Base-by-base conservation (phyloP, 2,797 vertebrate genomes). In the Hoplostethus mediterraneus region DNA sequence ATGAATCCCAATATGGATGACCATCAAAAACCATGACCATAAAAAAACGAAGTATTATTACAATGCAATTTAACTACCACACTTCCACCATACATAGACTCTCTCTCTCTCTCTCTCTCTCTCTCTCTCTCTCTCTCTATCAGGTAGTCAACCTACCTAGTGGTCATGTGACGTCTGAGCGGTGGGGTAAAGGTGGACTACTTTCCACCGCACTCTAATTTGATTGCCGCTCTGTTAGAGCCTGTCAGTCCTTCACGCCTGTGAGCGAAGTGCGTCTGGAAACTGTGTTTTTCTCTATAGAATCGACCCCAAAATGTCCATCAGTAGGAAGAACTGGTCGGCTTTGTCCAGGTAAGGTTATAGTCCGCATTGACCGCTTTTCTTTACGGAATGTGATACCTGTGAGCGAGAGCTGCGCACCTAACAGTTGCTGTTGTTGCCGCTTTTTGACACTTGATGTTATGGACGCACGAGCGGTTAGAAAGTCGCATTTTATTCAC, bases 271-370 rank as follows among this genome's bases (percentile, higher is more conserved):
- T 42, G 65, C 67, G 44, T 14, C 66, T 57, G 66, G 66, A 49
- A 60, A 40, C 51, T 61, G 17, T 56, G 40, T 10, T 25, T 16
- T 31, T 25, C 4, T 45, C 16, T 2, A 40, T 40, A 1, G 2
- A 40, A 10, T 40, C 9, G 8, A 40, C 38, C n/a, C 56, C 28
- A 28, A 82, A 2, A 98, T 98, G 97, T 95, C 96, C 42, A 82
- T 91, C 4, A 93, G 89, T 90, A 94, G 96, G 72, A 97, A 96
- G 89, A 95, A 96, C 90, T 99, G 97, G 97, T 97, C 96, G 0
- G 95, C 96, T 71, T 90, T 99, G 86, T 98, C 98, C 92, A 97
- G 96, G 98, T 98, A 92, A 94, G 96, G 64, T 25, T 13, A 21
- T 4, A 36, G 11, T 21, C 31, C 6, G 2, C n/a, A 62, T 31